Evolutionary conservation across 2,113 vertebrate genomes (phyloP), one percentile per base, ranked within the genome.

Genomic region (Penelope pileata): DNA sequence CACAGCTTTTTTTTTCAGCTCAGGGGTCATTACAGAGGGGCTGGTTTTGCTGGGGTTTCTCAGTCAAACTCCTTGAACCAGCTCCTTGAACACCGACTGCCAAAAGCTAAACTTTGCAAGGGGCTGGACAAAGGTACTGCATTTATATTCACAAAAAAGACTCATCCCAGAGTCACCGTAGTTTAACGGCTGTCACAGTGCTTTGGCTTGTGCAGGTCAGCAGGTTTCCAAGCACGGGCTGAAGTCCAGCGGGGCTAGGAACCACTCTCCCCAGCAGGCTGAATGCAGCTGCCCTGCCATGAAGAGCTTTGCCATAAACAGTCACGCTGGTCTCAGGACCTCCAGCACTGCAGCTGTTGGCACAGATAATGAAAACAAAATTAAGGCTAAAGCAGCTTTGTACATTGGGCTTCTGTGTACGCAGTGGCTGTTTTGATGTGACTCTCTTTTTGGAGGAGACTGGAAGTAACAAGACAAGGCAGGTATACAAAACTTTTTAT

Each of bases 401-500:
- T 2, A 1, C 26, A 17, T 58, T 38, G 29, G 12, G 59, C 0
- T 0, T 40, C 42, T 62, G 47, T 73, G 14, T 16, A 30, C 16
- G 26, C 15, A 88, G 69, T 7, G 72, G 69, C 19, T 42, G 62
- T 29, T 48, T 47, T 32, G 58, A 42, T 45, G 14, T 0, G 0
- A 45, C 17, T 6, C 50, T 11, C 13, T 42, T 48, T 60, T 16
- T 1, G 3, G 75, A 80, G 79, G 91, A 77, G 63, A 74, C 50
- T n/a, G 83, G 50, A 93, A 98, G 95, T 81, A 95, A 96, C 93
- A 79, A 95, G 95, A 95, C 90, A 92, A 95, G 88, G 81, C 95
- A 97, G 94, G 85, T 97, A 97, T 97, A 97, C 84, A 98, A 98
- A 98, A 97, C 95, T 81, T 97, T 98, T 98, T 98, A 98, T 98